These are phyloP conservation scores for Xenopus petersii DNA, from an alignment of 2,797 vertebrate species.

Conservation along the genomic window DNA sequence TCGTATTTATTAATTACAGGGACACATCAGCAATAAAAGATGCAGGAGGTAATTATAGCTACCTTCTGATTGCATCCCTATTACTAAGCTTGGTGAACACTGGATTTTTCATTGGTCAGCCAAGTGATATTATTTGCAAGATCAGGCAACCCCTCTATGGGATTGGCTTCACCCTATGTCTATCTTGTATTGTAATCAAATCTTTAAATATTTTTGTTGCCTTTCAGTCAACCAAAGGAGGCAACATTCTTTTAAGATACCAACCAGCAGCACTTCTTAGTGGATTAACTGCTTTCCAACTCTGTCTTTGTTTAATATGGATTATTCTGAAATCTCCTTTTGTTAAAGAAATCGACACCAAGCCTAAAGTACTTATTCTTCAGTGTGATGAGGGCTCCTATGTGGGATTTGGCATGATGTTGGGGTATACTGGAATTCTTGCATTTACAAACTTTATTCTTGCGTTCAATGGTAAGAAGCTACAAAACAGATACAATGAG, in stretches of 20 bases:
- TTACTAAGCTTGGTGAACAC: slow-evolving; percentile 59
- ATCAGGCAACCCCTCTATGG: slow-evolving; percentile 61
- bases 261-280: slow-evolving; percentile 52
- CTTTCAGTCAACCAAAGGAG: slow-evolving; percentile 52
- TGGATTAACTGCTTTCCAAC: slow-evolving; percentile 52
- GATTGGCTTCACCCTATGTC: slow-evolving; percentile 62
- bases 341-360: neutral
- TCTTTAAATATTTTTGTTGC: slow-evolving; percentile 57
- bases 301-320: slow-evolving; percentile 60
- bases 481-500: slow-evolving; percentile 48
- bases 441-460: slow-evolving; percentile 59
- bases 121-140: slow-evolving; percentile 51
- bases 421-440: slow-evolving; percentile 60
- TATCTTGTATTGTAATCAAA: slow-evolving; percentile 63
- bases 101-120: slow-evolving; percentile 57
- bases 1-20: slow-evolving; percentile 54
- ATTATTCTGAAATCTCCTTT: slow-evolving; percentile 54
- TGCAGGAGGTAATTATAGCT: slow-evolving; percentile 55
- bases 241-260: slow-evolving; percentile 49
- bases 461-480: slow-evolving; percentile 54
- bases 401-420: slow-evolving; percentile 58
- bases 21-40: slow-evolving; percentile 52
- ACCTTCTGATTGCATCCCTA: slow-evolving; percentile 59
- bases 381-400: slow-evolving; percentile 54
- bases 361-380: slow-evolving; percentile 26